A percentile compares a stretch with the other conserved stretches of the same genome.
These are phyloP conservation scores for Notechis scutatus DNA, from an alignment of 2,113 vertebrate genomes.

Conservation along the genomic window DNA sequence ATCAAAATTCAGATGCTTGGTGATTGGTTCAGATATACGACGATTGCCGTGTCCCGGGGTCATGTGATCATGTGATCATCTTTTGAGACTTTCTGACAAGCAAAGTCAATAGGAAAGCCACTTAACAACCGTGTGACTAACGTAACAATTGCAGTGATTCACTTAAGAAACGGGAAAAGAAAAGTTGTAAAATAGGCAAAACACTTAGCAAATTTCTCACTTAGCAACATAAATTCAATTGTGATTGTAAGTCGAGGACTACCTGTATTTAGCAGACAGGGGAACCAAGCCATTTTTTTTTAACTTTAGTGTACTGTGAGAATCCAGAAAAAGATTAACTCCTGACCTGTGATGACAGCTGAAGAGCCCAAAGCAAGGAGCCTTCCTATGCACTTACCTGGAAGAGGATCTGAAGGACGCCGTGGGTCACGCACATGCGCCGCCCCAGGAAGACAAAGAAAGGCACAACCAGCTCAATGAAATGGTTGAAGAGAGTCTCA, in stretches of 20 bases:
- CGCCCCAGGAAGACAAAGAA: constrained; percentile 87
- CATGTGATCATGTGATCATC: neutral
- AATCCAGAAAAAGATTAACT: neutral
- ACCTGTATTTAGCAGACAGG: neutral
- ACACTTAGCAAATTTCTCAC: neutral
- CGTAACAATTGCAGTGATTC: neutral
- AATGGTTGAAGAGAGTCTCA: constrained; percentile 85
- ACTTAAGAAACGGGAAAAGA: neutral
- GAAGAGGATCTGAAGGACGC: constrained; percentile 86
- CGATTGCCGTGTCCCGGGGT: rapidly evolving
- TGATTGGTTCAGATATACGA: no score
- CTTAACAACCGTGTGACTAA: neutral
- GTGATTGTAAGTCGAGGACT: neutral
- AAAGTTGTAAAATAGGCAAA: neutral
- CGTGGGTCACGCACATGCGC: constrained; percentile 77
- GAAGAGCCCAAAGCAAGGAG: neutral
- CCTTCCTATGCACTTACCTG: constrained; percentile 74
- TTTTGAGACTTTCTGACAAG: neutral
- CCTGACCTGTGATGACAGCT: neutral
- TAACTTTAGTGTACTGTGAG: neutral
- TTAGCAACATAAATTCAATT: neutral
- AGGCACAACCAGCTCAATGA: constrained; percentile 85
- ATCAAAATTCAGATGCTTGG: neutral
- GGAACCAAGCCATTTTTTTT: neutral
- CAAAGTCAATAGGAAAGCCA: neutral